Evolutionary conservation across 2,888 invertebrate genomes (phyloP).

Genomic region (Cephus nigrinus): DNA sequence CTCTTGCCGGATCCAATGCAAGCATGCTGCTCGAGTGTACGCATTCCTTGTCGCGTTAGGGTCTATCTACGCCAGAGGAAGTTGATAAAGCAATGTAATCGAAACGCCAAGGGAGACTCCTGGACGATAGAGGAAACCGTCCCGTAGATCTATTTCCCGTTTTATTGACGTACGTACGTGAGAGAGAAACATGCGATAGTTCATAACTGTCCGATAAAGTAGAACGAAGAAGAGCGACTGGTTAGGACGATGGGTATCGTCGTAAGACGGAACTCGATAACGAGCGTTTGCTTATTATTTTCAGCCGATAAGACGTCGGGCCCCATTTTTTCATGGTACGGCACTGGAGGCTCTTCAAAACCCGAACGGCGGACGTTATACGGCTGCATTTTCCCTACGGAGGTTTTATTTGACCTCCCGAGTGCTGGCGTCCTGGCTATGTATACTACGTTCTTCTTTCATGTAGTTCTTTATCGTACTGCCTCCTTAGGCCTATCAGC

Average conservation of each 20-base stretch:
- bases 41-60: slow-evolving; percentile 6
- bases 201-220: neutral
- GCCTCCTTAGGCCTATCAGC: slow-evolving; percentile 8
- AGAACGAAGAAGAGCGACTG: neutral
- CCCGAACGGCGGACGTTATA: neutral
- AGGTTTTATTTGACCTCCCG: slow-evolving; percentile 1
- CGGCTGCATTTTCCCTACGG: slow-evolving; percentile 2
- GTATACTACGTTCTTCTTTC: neutral
- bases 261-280: neutral
- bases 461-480: slow-evolving; percentile 5
- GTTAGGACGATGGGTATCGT: neutral
- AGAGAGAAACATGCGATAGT: neutral
- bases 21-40: neutral
- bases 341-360: neutral
- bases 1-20: neutral
- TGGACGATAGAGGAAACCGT: neutral
- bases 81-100: slow-evolving; percentile 10
- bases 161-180: neutral
- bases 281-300: slow-evolving; percentile 20
- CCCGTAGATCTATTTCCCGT: neutral
- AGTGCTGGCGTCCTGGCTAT: neutral
- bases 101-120: neutral
- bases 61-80: slow-evolving; percentile 6
- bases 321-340: slow-evolving; percentile 1
- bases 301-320: slow-evolving; percentile 17